phyloP scores from a whole-genome alignment of 2,113 vertebrate genomes.

The Corapipo altera region DNA sequence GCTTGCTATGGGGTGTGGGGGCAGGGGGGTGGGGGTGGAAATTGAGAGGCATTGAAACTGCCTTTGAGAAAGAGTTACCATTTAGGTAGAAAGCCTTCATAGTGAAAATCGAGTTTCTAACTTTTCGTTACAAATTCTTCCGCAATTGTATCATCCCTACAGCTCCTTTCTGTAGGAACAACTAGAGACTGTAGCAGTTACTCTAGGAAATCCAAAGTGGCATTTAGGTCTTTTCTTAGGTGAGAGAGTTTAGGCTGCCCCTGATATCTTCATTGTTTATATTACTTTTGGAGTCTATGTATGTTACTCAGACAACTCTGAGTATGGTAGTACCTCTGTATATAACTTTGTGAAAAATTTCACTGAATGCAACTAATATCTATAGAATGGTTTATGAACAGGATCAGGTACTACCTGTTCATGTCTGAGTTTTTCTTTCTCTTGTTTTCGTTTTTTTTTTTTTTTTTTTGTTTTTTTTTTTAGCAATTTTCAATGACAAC shows the following conservation, averaged over 20 bases:
- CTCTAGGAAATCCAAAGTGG: neutral
- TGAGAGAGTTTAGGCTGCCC: neutral
- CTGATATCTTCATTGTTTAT: neutral
- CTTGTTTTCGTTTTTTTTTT: neutral
- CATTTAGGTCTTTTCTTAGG: neutral
- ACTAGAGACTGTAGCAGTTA: neutral
- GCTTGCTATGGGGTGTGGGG: no score
- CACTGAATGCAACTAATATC: neutral
- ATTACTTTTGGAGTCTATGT: neutral
- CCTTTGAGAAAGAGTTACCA: no score
- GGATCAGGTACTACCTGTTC: neutral
- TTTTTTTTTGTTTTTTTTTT: neutral
- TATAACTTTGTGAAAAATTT: neutral
- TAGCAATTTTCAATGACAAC: neutral
- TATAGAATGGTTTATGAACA: neutral
- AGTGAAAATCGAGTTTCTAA: no score
- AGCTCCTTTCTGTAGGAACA: neutral
- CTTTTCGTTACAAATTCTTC: no score
- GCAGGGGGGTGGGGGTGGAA: no score
- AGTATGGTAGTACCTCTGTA: neutral
- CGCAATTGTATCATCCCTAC: no score
- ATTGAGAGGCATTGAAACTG: no score
- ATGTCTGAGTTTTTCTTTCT: neutral
- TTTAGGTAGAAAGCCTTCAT: no score
- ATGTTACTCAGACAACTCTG: neutral